Evolutionary conservation across 2,888 invertebrate genomes (phyloP), one percentile per base, ranked within the genome.

Genomic region (Andrena flavipes): DNA sequence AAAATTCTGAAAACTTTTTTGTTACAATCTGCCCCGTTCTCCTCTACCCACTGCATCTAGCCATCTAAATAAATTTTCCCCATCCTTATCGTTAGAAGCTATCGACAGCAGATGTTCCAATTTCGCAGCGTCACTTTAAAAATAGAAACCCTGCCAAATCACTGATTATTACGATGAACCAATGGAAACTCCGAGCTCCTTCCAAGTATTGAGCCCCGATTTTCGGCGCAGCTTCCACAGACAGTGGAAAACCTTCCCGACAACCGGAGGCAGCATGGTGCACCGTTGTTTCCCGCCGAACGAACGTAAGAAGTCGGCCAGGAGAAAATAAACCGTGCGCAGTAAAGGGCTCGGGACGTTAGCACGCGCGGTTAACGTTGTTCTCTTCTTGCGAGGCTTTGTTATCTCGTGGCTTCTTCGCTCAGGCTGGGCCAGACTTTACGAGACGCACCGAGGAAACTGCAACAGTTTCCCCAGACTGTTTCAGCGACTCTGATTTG

Each of bases 271-370:
- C 73, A 64, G 76, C 26, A n/a, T 20, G 30, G 56, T 68, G 62
- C 64, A 20, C 8, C 42, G 48, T 20, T 49, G 56, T 23, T 63
- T 72, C 51, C 71, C 33, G 13, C 4, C 4, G 20, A 23, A 48
- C 10, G 64, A 77, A 85, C 73, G 79, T 88, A 87, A 88, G 84
- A 87, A 85, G 86, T 81, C 85, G 63, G 76, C 77, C 69, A 73
- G 42, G 73, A 84, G 88, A 91, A 91, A 91, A 92, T 91, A 91
- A 91, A 91, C 85, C 82, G 84, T 83, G 56, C 71, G 26, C 70
- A 83, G 76, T 82, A 82, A 84, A 86, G 87, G 88, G 87, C 87
- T 79, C 88, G 85, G 80, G 78, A 74, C 76, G 80, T 81, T 76
- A 85, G 75, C 71, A 54, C 48, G 35, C 75, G 63, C 60, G 42